phyloP scores from a whole-genome alignment of 2,113 vertebrate genomes.

The Chaetura pelagica region DNA sequence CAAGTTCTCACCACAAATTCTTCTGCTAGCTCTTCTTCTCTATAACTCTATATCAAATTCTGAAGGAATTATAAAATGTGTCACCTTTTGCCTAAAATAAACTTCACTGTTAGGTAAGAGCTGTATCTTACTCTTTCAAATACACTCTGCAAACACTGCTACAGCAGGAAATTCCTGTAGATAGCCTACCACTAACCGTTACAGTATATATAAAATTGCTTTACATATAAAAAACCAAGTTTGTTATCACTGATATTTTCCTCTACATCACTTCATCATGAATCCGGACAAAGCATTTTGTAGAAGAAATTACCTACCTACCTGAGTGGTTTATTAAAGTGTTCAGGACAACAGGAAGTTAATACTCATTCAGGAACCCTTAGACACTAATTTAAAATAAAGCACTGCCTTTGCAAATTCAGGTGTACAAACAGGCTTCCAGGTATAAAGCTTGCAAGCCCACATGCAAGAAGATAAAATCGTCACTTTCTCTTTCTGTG shows the following conservation, averaged over 20 bases:
- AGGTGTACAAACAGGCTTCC: not conserved
- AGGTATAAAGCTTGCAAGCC: not conserved
- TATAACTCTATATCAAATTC: not conserved
- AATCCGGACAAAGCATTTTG: not conserved
- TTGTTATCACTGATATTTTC: not conserved
- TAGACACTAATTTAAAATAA: not conserved
- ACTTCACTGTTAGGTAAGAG: not conserved
- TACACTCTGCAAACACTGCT: not conserved
- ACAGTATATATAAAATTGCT: accelerated
- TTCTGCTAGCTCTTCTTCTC: not conserved
- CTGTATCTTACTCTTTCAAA: not conserved
- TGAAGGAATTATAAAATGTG: not conserved
- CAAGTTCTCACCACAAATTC: not conserved
- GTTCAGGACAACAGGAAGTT: not conserved
- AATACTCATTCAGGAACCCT: not conserved
- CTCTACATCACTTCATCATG: not conserved
- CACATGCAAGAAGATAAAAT: not conserved
- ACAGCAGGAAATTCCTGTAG: not conserved
- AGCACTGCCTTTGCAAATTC: not conserved
- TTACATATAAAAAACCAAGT: not conserved
- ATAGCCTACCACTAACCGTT: not conserved
- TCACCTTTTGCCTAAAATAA: not conserved
- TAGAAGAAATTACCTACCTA: not conserved
- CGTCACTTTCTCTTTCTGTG: not conserved
- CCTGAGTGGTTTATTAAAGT: not conserved